Conservation (phyloP, 2,113 vertebrate genomes). For the Lontra canadensis region DNA sequence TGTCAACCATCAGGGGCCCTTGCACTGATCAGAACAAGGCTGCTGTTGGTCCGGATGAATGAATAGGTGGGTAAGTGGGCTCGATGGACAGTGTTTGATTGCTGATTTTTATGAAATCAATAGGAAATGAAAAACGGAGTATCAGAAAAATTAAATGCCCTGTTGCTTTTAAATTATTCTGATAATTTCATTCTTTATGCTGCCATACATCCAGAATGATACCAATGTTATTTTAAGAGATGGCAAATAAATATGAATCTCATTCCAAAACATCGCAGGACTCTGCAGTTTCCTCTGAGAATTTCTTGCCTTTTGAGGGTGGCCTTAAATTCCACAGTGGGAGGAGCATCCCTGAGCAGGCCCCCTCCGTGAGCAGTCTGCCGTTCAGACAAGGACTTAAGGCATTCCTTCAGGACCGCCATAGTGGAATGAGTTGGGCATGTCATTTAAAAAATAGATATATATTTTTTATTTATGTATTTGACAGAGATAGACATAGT, state of each 20-base stretch:
- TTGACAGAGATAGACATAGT: too few species aligned
- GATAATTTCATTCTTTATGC: not conserved
- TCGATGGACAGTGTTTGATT: not conserved
- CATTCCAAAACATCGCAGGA: not conserved
- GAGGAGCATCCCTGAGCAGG: not conserved
- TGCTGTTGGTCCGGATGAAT: not conserved
- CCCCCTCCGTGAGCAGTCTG: not conserved
- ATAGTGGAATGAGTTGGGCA: not conserved
- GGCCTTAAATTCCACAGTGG: not conserved
- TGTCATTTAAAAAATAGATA: not conserved
- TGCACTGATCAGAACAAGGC: not conserved
- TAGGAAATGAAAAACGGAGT: not conserved
- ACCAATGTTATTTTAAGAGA: not conserved
- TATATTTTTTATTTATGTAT: too few species aligned
- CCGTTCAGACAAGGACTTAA: not conserved
- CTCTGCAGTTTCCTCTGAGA: not conserved
- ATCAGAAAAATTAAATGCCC: slow-evolving; percentile 4
- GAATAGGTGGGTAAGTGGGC: too few species aligned
- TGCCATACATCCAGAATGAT: not conserved
- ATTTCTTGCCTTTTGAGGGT: not conserved
- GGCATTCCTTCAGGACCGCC: not conserved
- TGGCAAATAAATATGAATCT: not conserved
- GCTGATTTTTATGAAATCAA: slow-evolving; percentile 17
- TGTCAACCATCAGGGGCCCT: not conserved
- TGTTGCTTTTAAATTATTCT: not conserved